Conservation (phyloP, 2,113 vertebrate species). For the Onychorhynchus coronatus region DNA sequence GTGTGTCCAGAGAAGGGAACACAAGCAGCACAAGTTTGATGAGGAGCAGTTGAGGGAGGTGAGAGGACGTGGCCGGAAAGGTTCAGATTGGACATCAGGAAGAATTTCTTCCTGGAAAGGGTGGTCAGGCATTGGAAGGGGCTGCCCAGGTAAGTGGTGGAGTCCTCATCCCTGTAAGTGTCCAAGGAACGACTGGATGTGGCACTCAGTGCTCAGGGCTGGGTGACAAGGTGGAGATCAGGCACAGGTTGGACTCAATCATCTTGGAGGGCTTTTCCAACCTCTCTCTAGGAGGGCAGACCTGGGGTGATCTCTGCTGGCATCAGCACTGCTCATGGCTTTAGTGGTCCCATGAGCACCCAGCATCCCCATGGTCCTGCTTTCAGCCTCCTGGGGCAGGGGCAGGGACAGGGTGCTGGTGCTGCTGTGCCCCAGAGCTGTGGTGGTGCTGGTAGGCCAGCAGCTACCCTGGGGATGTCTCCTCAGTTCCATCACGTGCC, state of each 20-base stretch:
- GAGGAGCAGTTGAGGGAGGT: background rate
- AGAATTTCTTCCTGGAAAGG: background rate
- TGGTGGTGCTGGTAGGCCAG: background rate
- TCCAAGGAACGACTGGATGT: background rate
- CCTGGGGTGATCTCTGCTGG: background rate
- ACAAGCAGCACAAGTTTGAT: background rate
- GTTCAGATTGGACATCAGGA: background rate
- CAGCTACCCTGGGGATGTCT: background rate
- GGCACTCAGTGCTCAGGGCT: background rate
- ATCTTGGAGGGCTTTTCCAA: background rate
- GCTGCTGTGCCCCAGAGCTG: background rate
- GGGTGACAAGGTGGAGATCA: background rate
- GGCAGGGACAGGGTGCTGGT: background rate
- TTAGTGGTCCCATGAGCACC: background rate
- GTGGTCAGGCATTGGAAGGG: background rate
- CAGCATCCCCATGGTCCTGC: background rate
- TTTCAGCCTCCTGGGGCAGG: background rate
- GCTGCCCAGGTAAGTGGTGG: background rate
- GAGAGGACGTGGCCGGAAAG: background rate
- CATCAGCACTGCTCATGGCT: background rate
- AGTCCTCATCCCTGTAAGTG: background rate
- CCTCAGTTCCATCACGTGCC: fast-evolving
- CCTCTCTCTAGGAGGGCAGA: background rate
- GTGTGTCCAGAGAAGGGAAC: background rate
- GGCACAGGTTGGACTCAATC: background rate